Percentiles rank a stretch among this genome's conserved stretches.
Conservation (phyloP, 1,140 invertebrate species). For the Drusus annulatus region DNA sequence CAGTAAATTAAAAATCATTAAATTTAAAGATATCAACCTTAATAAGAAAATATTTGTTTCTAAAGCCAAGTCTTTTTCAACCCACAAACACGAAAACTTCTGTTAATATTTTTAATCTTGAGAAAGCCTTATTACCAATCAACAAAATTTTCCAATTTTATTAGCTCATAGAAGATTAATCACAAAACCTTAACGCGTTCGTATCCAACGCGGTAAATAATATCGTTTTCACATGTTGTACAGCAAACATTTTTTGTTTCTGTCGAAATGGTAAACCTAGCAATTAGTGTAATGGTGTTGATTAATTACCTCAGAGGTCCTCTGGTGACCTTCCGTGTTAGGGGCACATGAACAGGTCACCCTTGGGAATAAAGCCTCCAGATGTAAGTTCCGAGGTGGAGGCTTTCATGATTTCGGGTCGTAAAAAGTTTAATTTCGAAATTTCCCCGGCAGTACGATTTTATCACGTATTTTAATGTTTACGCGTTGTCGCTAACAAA, state of each 20-base stretch:
- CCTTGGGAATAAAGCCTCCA: conserved; percentile 31
- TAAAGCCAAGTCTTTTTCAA: too few species aligned
- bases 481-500: conserved; percentile 37
- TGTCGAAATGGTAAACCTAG: conserved; percentile 54
- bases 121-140: too few species aligned
- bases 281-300: conserved; percentile 58
- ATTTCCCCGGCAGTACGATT: conserved; percentile 12
- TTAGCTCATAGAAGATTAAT: too few species aligned
- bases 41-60: too few species aligned
- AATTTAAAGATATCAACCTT: too few species aligned
- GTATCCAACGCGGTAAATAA: too few species aligned
- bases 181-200: too few species aligned
- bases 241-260: conserved; percentile 43
- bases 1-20: too few species aligned
- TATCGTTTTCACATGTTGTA: conserved; percentile 2
- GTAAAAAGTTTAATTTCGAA: conserved; percentile 48
- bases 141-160: too few species aligned
- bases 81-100: too few species aligned
- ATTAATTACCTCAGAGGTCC: conserved; percentile 55
- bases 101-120: too few species aligned
- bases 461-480: conserved; percentile 22
- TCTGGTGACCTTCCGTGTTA: conserved; percentile 54
- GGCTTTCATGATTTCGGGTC: conserved; percentile 49
- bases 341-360: conserved; percentile 22
- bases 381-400: not conserved